Percentiles rank a stretch among this genome's conserved stretches.
These are phyloP conservation scores for Zhuqinia jingwanae DNA, from an alignment of 2,888 invertebrate genomes.

Conservation along the genomic window DNA sequence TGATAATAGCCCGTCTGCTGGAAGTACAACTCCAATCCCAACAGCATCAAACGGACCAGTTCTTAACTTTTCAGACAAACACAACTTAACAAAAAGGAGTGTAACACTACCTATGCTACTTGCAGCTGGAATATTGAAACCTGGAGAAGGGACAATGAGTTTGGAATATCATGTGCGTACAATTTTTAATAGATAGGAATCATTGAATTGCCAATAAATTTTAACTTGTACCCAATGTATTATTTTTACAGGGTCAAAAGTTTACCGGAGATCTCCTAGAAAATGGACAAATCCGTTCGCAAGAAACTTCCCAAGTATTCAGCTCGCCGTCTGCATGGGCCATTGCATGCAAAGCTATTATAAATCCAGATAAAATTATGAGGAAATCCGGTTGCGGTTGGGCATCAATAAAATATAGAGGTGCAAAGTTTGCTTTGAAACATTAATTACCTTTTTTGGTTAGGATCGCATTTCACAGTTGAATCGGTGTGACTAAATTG, in stretches of 20 bases:
- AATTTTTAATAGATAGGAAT: background rate
- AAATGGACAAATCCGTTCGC: slow-evolving; percentile 93
- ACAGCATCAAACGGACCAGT: slow-evolving; percentile 75
- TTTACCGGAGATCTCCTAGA: slow-evolving; percentile 92
- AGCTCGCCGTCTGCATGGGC: slow-evolving; percentile 96
- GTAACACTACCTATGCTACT: slow-evolving; percentile 92
- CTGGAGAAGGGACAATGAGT: slow-evolving; percentile 90
- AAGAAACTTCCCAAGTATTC: slow-evolving; percentile 93
- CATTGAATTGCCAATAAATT: background rate
- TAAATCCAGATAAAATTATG: slow-evolving; percentile 89
- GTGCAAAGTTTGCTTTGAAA: too few species aligned
- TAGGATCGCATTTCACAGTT: too few species aligned
- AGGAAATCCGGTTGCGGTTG: slow-evolving; percentile 94
- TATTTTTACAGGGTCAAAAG: slow-evolving; percentile 87
- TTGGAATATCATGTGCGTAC: slow-evolving; percentile 91
- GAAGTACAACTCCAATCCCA: slow-evolving; percentile 66
- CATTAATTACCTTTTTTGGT: background rate
- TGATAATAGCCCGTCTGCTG: slow-evolving; percentile 69
- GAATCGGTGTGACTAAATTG: too few species aligned
- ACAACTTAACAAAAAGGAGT: slow-evolving; percentile 81
- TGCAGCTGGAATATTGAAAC: slow-evolving; percentile 86
- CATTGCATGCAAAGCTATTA: slow-evolving; percentile 93
- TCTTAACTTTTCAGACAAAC: slow-evolving; percentile 83
- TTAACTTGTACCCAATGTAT: background rate
- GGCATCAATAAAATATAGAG: slow-evolving; percentile 87